These are phyloP conservation scores for Gerris buenoi DNA, from an alignment of 1,140 invertebrate species.

Conservation along the genomic window DNA sequence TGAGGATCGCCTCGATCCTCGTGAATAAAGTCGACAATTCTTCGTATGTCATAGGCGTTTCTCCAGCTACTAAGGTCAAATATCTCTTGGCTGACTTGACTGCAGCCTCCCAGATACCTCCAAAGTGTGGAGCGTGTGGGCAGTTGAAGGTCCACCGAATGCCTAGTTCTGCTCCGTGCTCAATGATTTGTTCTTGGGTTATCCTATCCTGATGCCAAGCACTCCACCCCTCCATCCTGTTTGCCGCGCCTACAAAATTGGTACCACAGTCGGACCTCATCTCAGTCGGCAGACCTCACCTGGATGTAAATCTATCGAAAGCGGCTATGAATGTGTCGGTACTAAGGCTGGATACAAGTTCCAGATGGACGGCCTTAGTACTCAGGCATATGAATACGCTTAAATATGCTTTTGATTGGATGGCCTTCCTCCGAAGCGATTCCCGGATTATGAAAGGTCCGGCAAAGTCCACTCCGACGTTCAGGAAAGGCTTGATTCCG, in stretches of 20 bases:
- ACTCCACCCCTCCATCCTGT: too few species aligned
- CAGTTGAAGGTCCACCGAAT: conserved; percentile 9
- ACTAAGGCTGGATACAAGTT: neutral
- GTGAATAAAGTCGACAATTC: conserved; percentile 24
- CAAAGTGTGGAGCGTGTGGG: too few species aligned
- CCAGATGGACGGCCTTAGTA: neutral
- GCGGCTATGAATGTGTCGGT: conserved; percentile 29
- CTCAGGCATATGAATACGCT: neutral
- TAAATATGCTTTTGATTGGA: neutral
- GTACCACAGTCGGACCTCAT: conserved; percentile 29
- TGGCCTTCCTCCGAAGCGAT: neutral
- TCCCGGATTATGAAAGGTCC: neutral
- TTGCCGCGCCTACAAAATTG: too few species aligned
- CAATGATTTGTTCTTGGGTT: neutral
- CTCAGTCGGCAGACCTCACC: conserved; percentile 26
- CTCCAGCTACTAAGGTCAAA: conserved; percentile 20
- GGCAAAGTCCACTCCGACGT: too few species aligned
- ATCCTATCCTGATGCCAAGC: neutral
- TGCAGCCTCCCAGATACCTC: conserved; percentile 18
- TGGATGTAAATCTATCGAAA: conserved; percentile 28
- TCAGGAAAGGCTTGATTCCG: too few species aligned
- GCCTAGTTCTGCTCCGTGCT: neutral
- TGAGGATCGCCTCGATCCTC: too few species aligned
- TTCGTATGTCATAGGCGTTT: conserved; percentile 24
- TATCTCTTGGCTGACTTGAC: conserved; percentile 23